Evolutionary conservation across 2,888 invertebrate genomes (phyloP), one percentile per base, ranked within the genome.

Genomic region (Epinotia bilunana): DNA sequence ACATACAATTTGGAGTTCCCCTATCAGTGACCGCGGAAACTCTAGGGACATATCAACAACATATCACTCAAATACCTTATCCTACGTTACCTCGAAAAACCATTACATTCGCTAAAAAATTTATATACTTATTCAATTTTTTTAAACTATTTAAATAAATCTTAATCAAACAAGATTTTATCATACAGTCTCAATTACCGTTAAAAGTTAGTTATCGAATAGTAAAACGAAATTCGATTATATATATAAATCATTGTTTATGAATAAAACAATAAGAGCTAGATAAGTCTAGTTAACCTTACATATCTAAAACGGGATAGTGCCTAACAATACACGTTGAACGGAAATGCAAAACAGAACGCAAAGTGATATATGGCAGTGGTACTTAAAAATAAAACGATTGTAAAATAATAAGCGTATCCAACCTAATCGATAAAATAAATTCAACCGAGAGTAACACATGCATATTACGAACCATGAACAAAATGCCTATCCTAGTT

Each of bases 361-460:
- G 76, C 79, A 80, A 80, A 79, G 72, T 79, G 76, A 83, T 81
- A 83, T 92, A 92, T 92, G 92, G 92, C 92, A 91, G 91, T 91
- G 85, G 83, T 83, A 83, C 87, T 86, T 83, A 84, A 84, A 82
- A 84, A 84, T 83, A 83, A 80, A 79, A 79, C 81, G 76, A 78
- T 39, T 79, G 85, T 86, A 88, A 91, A 86, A 86, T 92, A 92
- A 91, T 93, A 93, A 93, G 93, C 93, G 93, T 93, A 92, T 83
- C 80, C 78, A 80, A 81, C 80, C 81, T 76, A 78, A 70, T 57
- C 55, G 71, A 74, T 72, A 78, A 79, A 77, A 70, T 77, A 77
- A 76, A 77, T 77, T 70, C 77, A 75, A 79, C 71, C 65, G 18
- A 60, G 49, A 68, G 60, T 70, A 62, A 49, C 33, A 69, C 57